Evolutionary conservation across 2,797 vertebrate species (phyloP).

Genomic region (Lagocephalus sceleratus): DNA sequence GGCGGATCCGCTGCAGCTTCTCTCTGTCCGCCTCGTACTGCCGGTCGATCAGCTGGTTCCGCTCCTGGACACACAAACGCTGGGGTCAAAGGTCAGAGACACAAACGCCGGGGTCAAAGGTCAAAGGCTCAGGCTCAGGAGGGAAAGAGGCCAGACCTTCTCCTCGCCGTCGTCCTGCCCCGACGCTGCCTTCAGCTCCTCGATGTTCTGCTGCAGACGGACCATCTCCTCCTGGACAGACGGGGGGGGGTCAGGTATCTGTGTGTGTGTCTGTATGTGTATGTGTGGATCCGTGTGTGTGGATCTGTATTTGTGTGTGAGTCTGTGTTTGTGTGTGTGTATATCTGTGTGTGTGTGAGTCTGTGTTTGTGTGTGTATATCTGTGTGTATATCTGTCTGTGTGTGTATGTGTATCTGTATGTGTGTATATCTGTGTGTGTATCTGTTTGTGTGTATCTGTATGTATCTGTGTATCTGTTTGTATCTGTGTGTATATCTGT

Average conservation of each 20-base stretch:
- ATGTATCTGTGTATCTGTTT: background rate
- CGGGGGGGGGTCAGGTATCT: background rate
- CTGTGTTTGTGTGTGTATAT: conserved; percentile 2
- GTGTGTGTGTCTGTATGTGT: background rate
- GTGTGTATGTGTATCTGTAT: background rate
- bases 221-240: conserved; percentile 88
- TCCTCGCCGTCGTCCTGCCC: conserved; percentile 78
- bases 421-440: too few species aligned
- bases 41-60: conserved; percentile 82
- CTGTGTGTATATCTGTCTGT: conserved; percentile 14
- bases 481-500: background rate
- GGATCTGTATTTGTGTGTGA: conserved; percentile 24
- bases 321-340: conserved; percentile 1
- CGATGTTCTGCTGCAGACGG: conserved; percentile 88
- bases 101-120: background rate
- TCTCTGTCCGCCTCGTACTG: conserved; percentile 87
- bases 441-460: background rate
- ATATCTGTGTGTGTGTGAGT: background rate
- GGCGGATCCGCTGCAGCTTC: conserved; percentile 92
- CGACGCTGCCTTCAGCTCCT: conserved; percentile 80
- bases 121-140: too few species aligned
- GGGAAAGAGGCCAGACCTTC: conserved; percentile 78
- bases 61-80: conserved; percentile 75
- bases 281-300: background rate
- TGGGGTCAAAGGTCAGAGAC: background rate